phyloP scores from a whole-genome alignment of 2,888 invertebrate species.

The Agonum fuliginosum region DNA sequence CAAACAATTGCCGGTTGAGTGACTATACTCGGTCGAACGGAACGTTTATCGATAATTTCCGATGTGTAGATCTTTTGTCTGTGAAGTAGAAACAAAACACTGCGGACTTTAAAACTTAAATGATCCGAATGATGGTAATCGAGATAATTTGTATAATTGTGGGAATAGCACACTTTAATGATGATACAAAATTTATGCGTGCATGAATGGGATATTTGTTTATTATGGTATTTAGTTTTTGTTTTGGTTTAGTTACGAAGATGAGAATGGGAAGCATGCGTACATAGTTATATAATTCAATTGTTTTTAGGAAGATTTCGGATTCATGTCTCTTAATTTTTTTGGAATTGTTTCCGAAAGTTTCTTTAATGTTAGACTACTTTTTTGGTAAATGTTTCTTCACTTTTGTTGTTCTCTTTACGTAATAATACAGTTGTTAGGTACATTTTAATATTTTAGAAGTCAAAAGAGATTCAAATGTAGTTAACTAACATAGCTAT shows the following conservation, averaged over 20 bases:
- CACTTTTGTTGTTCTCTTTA: too few relatives aligned
- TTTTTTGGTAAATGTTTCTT: too few relatives aligned
- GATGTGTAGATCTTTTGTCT: slow-evolving; percentile 47
- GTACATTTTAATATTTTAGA: too few relatives aligned
- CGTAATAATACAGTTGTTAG: too few relatives aligned
- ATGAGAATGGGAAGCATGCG: not conserved
- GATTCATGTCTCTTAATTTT: not conserved
- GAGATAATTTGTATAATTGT: slow-evolving; percentile 6
- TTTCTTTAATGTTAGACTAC: too few relatives aligned
- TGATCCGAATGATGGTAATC: not conserved
- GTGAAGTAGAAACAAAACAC: slow-evolving; percentile 26
- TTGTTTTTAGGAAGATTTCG: not conserved
- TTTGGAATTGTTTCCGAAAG: too few relatives aligned
- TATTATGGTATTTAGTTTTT: slow-evolving; percentile 3
- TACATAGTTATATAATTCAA: slow-evolving; percentile 13
- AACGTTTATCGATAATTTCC: slow-evolving; percentile 38
- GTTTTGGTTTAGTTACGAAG: slow-evolving; percentile 14
- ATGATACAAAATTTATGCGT: not conserved
- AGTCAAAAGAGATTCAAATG: too few relatives aligned
- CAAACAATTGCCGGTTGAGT: slow-evolving; percentile 33
- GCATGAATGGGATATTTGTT: not conserved
- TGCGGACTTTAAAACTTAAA: too few relatives aligned
- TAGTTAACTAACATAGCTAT: too few relatives aligned
- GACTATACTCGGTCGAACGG: slow-evolving; percentile 17
- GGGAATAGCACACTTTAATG: slow-evolving; percentile 9